Percentiles rank a stretch among this genome's conserved stretches.
Evolutionary conservation across 2,113 vertebrate species (phyloP).

Genomic region (Machaerirhynchus nigripectus): DNA sequence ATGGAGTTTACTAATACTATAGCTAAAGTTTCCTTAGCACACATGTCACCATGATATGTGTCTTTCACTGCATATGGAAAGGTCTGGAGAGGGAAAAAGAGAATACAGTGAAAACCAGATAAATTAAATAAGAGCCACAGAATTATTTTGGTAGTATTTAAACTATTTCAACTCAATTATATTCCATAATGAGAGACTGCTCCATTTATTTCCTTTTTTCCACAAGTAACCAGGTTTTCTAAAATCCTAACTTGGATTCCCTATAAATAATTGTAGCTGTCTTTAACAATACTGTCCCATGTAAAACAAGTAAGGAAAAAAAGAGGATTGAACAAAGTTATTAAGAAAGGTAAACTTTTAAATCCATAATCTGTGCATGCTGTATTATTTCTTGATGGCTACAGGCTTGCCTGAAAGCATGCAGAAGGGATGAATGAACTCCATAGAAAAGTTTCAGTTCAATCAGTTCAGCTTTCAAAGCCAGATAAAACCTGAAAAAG

Average conservation of each 20-base stretch:
- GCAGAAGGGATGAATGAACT: neutral
- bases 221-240: neutral
- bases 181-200: neutral
- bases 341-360: neutral
- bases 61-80: neutral
- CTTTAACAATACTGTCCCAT: neutral
- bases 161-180: neutral
- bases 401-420: neutral
- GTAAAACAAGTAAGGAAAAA: neutral
- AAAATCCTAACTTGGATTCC: neutral
- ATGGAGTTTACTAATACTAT: neutral
- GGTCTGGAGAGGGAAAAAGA: neutral
- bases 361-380: neutral
- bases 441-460: neutral
- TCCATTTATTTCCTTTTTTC: neutral
- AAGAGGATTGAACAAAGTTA: neutral
- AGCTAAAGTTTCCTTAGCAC: neutral
- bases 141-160: neutral
- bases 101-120: neutral
- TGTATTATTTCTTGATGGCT: neutral
- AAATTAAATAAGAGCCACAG: neutral
- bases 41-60: neutral
- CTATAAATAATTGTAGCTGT: neutral
- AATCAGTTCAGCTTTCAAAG: slow-evolving; percentile 34
- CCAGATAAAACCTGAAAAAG: neutral